Percentiles rank a stretch among this genome's conserved stretches.
phyloP scores from a whole-genome alignment of 2,888 invertebrate genomes.

The Epinotia nisella region DNA sequence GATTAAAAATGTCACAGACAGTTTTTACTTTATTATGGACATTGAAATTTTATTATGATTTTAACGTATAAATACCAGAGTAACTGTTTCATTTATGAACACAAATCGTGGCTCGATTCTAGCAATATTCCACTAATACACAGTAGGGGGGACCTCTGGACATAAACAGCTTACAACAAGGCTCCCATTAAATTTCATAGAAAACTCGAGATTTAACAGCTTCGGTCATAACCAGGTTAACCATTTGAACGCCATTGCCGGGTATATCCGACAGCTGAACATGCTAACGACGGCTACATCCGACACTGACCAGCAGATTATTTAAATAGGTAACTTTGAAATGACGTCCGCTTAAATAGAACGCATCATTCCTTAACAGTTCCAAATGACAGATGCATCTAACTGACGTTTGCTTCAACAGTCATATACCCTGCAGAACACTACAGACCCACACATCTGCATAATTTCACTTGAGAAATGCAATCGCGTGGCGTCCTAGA shows the following conservation, averaged over 20 bases:
- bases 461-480: too few relatives aligned
- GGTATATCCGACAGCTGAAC: background rate
- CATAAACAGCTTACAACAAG: conserved; percentile 68
- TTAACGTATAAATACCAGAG: conserved; percentile 68
- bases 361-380: background rate
- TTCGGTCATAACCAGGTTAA: background rate
- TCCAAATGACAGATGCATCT: background rate
- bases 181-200: conserved; percentile 62
- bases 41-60: conserved; percentile 75
- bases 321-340: background rate
- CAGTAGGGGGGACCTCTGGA: conserved; percentile 68
- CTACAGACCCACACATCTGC: too few relatives aligned
- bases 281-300: background rate
- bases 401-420: background rate
- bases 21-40: conserved; percentile 68
- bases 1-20: conserved; percentile 62
- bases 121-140: conserved; percentile 71
- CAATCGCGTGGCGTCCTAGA: background rate
- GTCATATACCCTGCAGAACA: background rate
- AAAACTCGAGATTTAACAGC: conserved; percentile 62
- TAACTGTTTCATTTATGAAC: conserved; percentile 79
- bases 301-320: background rate
- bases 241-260: conserved; percentile 1
- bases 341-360: background rate
- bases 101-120: conserved; percentile 81